Conservation (phyloP, 2,797 vertebrate genomes). For the Pseudochromis fuscus region DNA sequence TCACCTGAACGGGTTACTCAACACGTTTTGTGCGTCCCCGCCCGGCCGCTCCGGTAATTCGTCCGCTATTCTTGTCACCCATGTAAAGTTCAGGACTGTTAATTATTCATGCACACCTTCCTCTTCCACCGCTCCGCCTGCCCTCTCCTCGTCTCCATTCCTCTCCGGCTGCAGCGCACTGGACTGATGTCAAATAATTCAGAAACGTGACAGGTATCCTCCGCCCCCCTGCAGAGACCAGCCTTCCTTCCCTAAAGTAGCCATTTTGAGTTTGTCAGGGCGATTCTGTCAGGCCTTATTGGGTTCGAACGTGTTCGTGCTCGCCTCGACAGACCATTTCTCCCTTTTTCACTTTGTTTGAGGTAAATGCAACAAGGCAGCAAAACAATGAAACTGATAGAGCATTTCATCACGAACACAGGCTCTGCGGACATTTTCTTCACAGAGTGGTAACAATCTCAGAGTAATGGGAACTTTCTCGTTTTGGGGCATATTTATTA, state of each 20-base stretch:
- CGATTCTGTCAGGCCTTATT: conserved; percentile 64
- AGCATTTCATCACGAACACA: conserved; percentile 58
- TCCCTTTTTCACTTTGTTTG: conserved; percentile 63
- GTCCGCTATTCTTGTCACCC: conserved; percentile 49
- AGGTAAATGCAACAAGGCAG: conserved; percentile 74
- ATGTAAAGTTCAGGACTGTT: conserved; percentile 71
- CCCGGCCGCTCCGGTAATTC: conserved; percentile 30
- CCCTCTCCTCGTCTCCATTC: conserved; percentile 3
- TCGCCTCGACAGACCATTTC: conserved; percentile 52
- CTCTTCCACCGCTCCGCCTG: conserved; percentile 6
- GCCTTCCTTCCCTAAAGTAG: conserved; percentile 41
- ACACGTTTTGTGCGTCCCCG: conserved; percentile 46
- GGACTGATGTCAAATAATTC: conserved; percentile 61
- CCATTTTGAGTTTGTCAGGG: conserved; percentile 59
- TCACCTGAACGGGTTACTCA: conserved; percentile 41
- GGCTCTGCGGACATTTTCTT: conserved; percentile 55
- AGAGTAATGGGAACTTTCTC: conserved; percentile 49
- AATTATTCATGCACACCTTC: conserved; percentile 71
- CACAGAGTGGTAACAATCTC: conserved; percentile 45
- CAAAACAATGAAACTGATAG: conserved; percentile 73
- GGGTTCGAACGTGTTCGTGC: conserved; percentile 43
- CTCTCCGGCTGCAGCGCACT: conserved; percentile 22
- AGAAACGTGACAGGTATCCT: conserved; percentile 42
- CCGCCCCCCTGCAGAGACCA: conserved; percentile 7
- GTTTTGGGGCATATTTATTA: conserved; percentile 50